Percentiles rank a stretch among this genome's conserved stretches.
These are phyloP conservation scores for Caranx ignobilis DNA, from an alignment of 2,113 vertebrate species.

Conservation along the genomic window DNA sequence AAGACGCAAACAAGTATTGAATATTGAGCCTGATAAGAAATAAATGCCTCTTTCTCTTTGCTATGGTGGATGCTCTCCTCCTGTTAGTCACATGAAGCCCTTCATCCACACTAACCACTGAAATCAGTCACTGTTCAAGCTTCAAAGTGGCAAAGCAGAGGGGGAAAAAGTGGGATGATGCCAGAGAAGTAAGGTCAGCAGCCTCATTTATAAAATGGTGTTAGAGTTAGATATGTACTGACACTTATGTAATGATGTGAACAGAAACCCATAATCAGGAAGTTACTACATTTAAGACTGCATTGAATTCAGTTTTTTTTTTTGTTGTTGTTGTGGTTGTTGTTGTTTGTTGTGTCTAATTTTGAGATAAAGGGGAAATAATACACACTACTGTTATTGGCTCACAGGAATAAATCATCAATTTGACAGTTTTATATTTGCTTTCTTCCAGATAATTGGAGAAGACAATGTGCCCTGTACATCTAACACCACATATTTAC, in stretches of 20 bases:
- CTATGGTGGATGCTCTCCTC: conserved; percentile 52
- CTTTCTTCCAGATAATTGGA: background rate
- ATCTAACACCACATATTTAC: no score
- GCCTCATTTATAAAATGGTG: conserved; percentile 26
- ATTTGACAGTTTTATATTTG: background rate
- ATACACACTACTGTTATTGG: background rate
- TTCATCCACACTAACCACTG: conserved; percentile 58
- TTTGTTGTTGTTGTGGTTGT: no score
- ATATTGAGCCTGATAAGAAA: conserved; percentile 57
- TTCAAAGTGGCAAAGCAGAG: conserved; percentile 52
- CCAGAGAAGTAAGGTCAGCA: conserved; percentile 48
- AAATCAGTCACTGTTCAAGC: conserved; percentile 55
- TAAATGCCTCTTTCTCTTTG: conserved; percentile 73
- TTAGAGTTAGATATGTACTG: conserved; percentile 10
- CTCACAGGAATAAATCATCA: background rate
- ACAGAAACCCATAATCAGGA: conserved; percentile 8
- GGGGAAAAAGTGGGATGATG: conserved; percentile 14
- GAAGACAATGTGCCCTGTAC: background rate
- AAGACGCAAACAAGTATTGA: conserved; percentile 56
- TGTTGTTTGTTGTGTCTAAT: no score
- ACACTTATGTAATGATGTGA: background rate
- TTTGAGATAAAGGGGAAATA: background rate
- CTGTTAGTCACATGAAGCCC: conserved; percentile 73
- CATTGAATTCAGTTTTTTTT: no score
- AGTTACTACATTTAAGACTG: background rate